A percentile compares a stretch with the other conserved stretches of the same genome.
phyloP scores from a whole-genome alignment of 2,888 invertebrate species.

The Tachina lurida region DNA sequence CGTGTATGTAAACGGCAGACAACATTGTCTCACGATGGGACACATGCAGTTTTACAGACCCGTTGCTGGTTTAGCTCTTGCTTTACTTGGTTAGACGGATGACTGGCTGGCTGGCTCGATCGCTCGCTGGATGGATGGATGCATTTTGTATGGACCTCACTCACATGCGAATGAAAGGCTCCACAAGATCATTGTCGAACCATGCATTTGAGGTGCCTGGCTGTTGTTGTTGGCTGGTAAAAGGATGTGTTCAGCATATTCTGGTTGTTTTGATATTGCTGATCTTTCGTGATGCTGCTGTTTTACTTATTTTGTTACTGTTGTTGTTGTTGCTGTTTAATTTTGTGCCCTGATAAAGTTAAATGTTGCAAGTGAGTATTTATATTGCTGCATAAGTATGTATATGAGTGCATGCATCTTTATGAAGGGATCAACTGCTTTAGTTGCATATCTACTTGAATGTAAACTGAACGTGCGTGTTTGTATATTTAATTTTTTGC shows the following conservation, averaged over 20 bases:
- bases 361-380: conserved; percentile 49
- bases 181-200: conserved; percentile 40
- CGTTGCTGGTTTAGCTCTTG: conserved; percentile 24
- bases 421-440: conserved; percentile 53
- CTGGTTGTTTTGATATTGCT: conserved; percentile 28
- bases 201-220: conserved; percentile 25
- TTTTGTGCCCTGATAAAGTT: conserved; percentile 52
- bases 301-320: conserved; percentile 19
- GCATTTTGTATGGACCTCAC: conserved; percentile 8
- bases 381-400: conserved; percentile 3
- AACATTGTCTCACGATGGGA: conserved; percentile 63
- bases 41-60: conserved; percentile 36
- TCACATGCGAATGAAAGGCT: conserved; percentile 17
- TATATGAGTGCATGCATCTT: conserved; percentile 8
- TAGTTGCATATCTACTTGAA: conserved; percentile 22
- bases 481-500: conserved; percentile 28
- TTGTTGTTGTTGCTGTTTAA: conserved; percentile 30
- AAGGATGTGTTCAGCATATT: conserved; percentile 42
- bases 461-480: conserved; percentile 62
- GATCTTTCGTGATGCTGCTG: conserved; percentile 40
- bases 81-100: conserved; percentile 36
- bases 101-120: conserved; percentile 9
- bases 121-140: conserved; percentile 18
- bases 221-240: conserved; percentile 32
- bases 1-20: conserved; percentile 48